phyloP scores from a whole-genome alignment of 2,888 invertebrate species.

The Pterostichus niger region DNA sequence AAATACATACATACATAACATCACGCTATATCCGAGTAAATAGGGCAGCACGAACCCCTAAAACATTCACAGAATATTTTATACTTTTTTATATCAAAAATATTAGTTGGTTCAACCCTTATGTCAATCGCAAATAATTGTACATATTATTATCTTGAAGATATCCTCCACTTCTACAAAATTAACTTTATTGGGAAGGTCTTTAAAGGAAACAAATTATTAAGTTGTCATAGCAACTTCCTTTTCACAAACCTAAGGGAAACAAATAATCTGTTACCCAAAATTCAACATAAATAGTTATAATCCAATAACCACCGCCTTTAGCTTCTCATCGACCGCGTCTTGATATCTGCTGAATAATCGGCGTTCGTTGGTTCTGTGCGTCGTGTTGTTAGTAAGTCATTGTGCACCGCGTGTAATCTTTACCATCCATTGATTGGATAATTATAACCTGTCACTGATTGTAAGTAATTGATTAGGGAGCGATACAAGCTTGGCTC shows the following conservation, averaged over 20 bases:
- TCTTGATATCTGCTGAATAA: conserved; percentile 63
- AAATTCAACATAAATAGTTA: neutral
- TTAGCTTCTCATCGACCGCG: neutral
- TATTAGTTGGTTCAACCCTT: conserved; percentile 1
- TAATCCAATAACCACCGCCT: conserved; percentile 4
- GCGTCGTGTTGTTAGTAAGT: conserved; percentile 14
- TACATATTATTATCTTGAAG: too few species aligned
- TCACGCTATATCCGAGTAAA: too few species aligned
- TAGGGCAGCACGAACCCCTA: too few species aligned
- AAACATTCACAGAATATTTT: too few species aligned
- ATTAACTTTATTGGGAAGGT: too few species aligned
- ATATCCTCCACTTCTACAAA: too few species aligned
- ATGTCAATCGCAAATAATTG: too few species aligned
- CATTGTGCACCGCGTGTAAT: conserved; percentile 55
- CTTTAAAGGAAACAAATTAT: too few species aligned
- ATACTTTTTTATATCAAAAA: too few species aligned
- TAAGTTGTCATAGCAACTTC: neutral
- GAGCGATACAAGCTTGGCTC: conserved; percentile 35
- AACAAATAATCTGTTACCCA: neutral
- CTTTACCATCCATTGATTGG: conserved; percentile 62
- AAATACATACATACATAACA: too few species aligned
- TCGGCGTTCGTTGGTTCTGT: conserved; percentile 12
- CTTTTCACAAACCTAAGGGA: neutral
- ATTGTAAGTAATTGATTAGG: conserved; percentile 65
- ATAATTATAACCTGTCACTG: conserved; percentile 65